Conservation (phyloP, 1,140 invertebrate genomes). For the Watersipora subatra region DNA sequence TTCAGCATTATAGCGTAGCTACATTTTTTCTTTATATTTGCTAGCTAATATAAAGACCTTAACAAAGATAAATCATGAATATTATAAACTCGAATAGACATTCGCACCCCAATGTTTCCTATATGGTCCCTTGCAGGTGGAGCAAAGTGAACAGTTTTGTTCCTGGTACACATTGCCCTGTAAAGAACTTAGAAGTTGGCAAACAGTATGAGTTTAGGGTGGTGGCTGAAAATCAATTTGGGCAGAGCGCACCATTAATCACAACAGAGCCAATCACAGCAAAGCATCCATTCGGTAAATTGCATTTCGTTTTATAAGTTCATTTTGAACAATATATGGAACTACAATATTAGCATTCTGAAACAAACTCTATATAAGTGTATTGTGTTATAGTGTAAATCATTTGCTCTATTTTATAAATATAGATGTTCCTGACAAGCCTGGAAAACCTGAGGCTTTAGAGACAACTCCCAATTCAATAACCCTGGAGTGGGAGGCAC, state of each 20-base stretch:
- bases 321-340: too few species aligned
- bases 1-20: too few species aligned
- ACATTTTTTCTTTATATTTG: too few species aligned
- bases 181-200: constrained; percentile 78
- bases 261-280: constrained; percentile 77
- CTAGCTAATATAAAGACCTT: too few species aligned
- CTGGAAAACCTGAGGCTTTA: constrained; percentile 67
- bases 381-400: too few species aligned
- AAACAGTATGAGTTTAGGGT: constrained; percentile 92
- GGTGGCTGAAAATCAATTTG: constrained; percentile 92
- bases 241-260: constrained; percentile 75
- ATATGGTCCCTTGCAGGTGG: background rate
- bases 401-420: too few species aligned
- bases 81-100: too few species aligned
- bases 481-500: constrained; percentile 81
- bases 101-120: too few species aligned
- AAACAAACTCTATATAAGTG: too few species aligned
- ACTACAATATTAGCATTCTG: too few species aligned
- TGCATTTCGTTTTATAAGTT: too few species aligned
- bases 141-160: constrained; percentile 67
- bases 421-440: constrained; percentile 75
- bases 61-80: too few species aligned
- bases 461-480: constrained; percentile 85
- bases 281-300: constrained; percentile 76
- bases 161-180: constrained; percentile 68